Conservation (phyloP, 37 sponge, comb jelly and placozoan genomes). For the Bolinopsis microptera region DNA sequence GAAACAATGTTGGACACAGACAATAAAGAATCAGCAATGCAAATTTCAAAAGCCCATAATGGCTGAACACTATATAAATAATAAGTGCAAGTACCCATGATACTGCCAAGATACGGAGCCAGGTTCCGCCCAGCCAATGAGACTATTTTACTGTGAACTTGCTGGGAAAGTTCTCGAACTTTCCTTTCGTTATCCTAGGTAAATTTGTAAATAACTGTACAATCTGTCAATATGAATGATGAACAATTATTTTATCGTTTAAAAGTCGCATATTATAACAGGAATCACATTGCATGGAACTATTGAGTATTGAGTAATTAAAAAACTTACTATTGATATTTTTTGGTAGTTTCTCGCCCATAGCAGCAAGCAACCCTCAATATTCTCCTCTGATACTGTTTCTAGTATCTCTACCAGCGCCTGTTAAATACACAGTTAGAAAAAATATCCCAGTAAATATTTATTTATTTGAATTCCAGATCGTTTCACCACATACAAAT, state of each 20-base stretch:
- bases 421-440: background rate
- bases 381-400: background rate
- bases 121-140: conserved; percentile 1
- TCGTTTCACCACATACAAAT: too few relatives aligned
- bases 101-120: conserved; percentile 2
- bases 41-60: too few relatives aligned
- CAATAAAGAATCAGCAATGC: too few relatives aligned
- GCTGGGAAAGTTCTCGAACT: conserved; percentile 30
- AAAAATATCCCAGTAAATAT: too few relatives aligned
- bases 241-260: background rate
- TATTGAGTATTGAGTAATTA: too few relatives aligned
- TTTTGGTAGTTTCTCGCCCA: conserved; percentile 18
- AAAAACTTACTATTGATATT: conserved; percentile 22
- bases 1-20: too few relatives aligned
- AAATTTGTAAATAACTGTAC: too few relatives aligned
- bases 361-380: background rate
- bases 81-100: too few relatives aligned
- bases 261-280: background rate
- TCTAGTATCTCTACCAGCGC: conserved; percentile 44
- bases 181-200: conserved; percentile 53
- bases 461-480: too few relatives aligned
- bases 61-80: too few relatives aligned
- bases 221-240: too few relatives aligned
- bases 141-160: conserved; percentile 45
- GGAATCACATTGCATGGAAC: too few relatives aligned